Evolutionary conservation across 2,113 vertebrate genomes (phyloP), one percentile per base, ranked within the genome.

Genomic region (Tachysurus vachellii): DNA sequence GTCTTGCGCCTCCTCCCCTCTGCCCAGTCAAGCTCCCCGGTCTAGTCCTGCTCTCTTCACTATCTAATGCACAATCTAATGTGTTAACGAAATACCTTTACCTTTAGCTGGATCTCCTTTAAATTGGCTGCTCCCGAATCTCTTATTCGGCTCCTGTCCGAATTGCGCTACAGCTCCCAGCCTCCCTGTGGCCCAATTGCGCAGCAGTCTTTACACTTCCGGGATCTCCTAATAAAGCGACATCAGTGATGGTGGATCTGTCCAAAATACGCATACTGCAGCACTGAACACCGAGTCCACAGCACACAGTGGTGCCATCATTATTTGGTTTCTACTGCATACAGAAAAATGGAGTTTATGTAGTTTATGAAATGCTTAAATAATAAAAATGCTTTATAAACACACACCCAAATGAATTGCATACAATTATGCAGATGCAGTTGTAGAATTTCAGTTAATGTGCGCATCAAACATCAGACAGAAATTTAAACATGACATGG

Each of bases 211-310:
- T 92, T 90, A 16, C 91, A 95, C 96, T 97, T 97, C 97, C 97
- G 96, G 96, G 89, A 96, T 95, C 94, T 96, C 97, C 97, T 95
- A 97, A 97, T 97, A 96, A 95, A 96, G 97, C 89, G 92, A 93
- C 86, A 92, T 90, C 85, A 80, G 91, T 89, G 94, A 91, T 53
- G 47, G 11, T 62, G 77, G 21, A 44, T 59, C 80, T 64, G 36
- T 82, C 82, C 62, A 83, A 70, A 70, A 70, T 83, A 14, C 42
- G 62, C 47, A 28, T 5, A 70, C 62, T 53, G n/a, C 47, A 8
- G 14, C 59, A 61, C 21, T 53, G 1, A 50, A 19, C 28, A 53
- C 81, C 50, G 14, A 59, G 9, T 28, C 71, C 42, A 53, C 11
- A 53, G 50, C 47, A 75, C 42, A 11, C 71, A 26, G 3, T 75